phyloP scores from a whole-genome alignment of 1,140 invertebrate genomes.

The Zaprionus tsacasi region DNA sequence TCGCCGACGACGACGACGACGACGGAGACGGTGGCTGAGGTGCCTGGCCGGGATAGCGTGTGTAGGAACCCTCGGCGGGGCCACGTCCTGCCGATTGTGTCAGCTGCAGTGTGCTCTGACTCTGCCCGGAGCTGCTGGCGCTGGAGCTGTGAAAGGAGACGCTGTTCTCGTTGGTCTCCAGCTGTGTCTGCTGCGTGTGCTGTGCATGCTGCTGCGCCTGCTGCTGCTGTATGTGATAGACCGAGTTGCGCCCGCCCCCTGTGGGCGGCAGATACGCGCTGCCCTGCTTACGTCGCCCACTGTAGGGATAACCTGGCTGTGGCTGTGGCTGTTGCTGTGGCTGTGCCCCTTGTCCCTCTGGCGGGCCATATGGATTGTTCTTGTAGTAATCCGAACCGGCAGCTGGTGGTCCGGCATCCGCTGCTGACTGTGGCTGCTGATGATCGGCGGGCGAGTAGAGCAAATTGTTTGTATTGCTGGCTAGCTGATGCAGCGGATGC shows the following conservation, averaged over 20 bases:
- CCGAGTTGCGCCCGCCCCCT: conserved; percentile 59
- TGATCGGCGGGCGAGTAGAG: conserved; percentile 81
- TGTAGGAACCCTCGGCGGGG: conserved; percentile 68
- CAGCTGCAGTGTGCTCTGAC: conserved; percentile 59
- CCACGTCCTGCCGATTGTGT: conserved; percentile 59
- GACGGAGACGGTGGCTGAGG: conserved; percentile 35
- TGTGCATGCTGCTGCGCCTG: conserved; percentile 59
- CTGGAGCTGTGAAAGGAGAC: conserved; percentile 65
- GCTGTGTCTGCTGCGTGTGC: conserved; percentile 42
- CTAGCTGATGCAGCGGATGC: conserved; percentile 80
- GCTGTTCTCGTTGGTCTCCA: conserved; percentile 55
- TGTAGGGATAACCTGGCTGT: conserved; percentile 64
- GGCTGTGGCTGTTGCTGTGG: conserved; percentile 21
- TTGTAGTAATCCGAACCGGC: conserved; percentile 59
- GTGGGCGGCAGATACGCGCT: conserved; percentile 79
- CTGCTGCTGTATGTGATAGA: conserved; percentile 69
- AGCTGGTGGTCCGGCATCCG: conserved; percentile 7
- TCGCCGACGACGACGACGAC: neutral
- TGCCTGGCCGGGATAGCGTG: conserved; percentile 55
- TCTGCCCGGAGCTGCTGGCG: conserved; percentile 51
- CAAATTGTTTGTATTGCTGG: conserved; percentile 81
- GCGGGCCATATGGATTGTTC: conserved; percentile 67
- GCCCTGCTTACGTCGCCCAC: conserved; percentile 65
- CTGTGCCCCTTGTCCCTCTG: conserved; percentile 35
- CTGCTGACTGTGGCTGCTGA: conserved; percentile 45